These are phyloP conservation scores for Eumacrocentrus americanus DNA, from an alignment of 2,888 invertebrate species.

Conservation along the genomic window DNA sequence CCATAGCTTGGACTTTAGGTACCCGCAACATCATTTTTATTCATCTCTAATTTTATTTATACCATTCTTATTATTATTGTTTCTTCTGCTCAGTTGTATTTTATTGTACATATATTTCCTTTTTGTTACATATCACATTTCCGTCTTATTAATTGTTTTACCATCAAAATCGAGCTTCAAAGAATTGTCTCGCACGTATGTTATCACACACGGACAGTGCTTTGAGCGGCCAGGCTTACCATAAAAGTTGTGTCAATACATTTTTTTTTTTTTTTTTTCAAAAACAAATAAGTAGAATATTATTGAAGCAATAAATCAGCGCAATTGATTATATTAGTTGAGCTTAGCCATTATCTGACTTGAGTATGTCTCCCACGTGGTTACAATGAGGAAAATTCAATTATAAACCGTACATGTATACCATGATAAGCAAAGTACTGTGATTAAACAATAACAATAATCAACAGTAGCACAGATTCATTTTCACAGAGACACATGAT, in stretches of 20 bases:
- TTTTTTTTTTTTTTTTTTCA: no score
- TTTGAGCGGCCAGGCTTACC: neutral
- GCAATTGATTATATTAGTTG: neutral
- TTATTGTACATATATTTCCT: neutral
- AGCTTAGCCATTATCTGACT: neutral
- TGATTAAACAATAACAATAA: neutral
- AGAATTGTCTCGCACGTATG: neutral
- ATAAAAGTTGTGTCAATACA: no score
- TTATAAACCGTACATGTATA: neutral
- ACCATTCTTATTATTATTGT: neutral
- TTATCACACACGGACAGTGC: neutral
- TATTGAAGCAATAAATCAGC: slow-evolving; percentile 1
- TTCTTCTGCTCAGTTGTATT: neutral
- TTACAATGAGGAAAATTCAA: slow-evolving; percentile 1
- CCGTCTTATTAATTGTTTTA: neutral
- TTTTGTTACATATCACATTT: neutral
- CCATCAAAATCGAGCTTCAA: neutral
- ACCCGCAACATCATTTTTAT: slow-evolving; percentile 34
- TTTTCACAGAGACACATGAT: no score
- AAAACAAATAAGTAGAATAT: no score
- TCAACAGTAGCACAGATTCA: no score
- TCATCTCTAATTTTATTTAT: slow-evolving; percentile 2
- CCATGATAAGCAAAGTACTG: neutral
- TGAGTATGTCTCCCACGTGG: neutral
- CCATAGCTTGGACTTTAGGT: slow-evolving; percentile 89